Evolutionary conservation across 2,113 vertebrate genomes (phyloP), one percentile per base, ranked within the genome.

Genomic region (Pseudopodoces humilis): DNA sequence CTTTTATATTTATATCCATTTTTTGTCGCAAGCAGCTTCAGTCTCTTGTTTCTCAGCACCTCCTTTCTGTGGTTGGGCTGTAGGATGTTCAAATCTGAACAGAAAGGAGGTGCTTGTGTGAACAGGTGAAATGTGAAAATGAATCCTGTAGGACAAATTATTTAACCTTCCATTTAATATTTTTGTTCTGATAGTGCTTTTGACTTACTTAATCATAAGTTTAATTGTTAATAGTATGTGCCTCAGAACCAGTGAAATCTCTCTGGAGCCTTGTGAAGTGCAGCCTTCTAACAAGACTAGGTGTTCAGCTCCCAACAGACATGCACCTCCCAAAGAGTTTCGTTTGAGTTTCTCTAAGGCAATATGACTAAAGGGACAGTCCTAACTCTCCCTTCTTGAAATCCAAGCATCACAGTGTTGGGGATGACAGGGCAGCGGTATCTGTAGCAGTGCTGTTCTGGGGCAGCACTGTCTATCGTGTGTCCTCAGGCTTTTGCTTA

Each of bases 21-120:
- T 88, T 93, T 86, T 97, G 97, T 95, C 7, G 12, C 93, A 93
- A 95, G 96, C 94, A 95, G 92, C 94, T 97, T 95, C 85, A 88
- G 92, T 88, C 77, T 96, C 94, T 91, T 93, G 65, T 95, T 95
- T 97, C 97, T 96, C 96, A 98, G 92, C 96, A 93, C 95, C 95
- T 94, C 85, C 94, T 96, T 90, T 94, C 94, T 95, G 94, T 94
- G 65, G 58, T 64, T 83, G 86, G 84, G 65, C 47, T 91, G 27
- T 72, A 72, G 85, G 92, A 71, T 84, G 85, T 80, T 86, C 72
- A 83, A 31, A 74, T 89, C 75, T 60, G 78, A 95, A 68, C 84
- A 87, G 93, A 69, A 49, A 63, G 94, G 95, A 95, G 94, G 83
- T 92, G 85, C 88, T 93, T 69, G 52, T 95, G 68, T 86, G 95